Conservation (phyloP, 1,140 invertebrate genomes). For the Manduca sexta region DNA sequence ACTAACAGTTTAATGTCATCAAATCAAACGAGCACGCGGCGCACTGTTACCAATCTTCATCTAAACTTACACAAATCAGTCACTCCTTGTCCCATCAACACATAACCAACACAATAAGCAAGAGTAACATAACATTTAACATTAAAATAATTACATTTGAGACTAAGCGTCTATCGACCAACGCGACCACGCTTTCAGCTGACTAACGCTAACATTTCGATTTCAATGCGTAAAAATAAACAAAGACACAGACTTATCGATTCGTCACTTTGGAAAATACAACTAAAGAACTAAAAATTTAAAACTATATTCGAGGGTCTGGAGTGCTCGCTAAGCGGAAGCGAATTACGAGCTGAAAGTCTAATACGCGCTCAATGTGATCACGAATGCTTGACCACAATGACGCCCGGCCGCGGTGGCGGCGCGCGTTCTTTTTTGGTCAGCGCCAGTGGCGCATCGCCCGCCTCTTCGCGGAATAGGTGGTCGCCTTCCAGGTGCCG, state of each 20-base stretch:
- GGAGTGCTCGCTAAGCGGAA: slow-evolving; percentile 44
- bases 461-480: slow-evolving; percentile 84
- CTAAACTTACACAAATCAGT: slow-evolving; percentile 51
- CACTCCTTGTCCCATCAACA: slow-evolving; percentile 36
- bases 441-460: slow-evolving; percentile 82
- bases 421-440: slow-evolving; percentile 77
- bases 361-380: slow-evolving; percentile 47
- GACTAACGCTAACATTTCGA: slow-evolving; percentile 34
- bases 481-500: slow-evolving; percentile 96
- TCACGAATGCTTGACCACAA: slow-evolving; percentile 89
- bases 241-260: slow-evolving; percentile 70
- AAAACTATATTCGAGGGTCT: slow-evolving; percentile 67
- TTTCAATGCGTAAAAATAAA: slow-evolving; percentile 52
- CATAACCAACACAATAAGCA: slow-evolving; percentile 35
- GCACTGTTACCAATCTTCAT: slow-evolving; percentile 29
- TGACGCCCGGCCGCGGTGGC: slow-evolving; percentile 87
- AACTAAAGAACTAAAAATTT: slow-evolving; percentile 66
- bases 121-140: slow-evolving; percentile 47
- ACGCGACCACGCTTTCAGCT: slow-evolving; percentile 46
- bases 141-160: slow-evolving; percentile 55
- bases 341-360: slow-evolving; percentile 38
- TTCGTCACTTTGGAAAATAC: slow-evolving; percentile 71
- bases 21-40: slow-evolving; percentile 46
- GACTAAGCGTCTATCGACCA: slow-evolving; percentile 60
- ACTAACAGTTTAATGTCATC: not conserved